phyloP scores from a whole-genome alignment of 1,140 invertebrate genomes.

The Diabrotica virgifera region DNA sequence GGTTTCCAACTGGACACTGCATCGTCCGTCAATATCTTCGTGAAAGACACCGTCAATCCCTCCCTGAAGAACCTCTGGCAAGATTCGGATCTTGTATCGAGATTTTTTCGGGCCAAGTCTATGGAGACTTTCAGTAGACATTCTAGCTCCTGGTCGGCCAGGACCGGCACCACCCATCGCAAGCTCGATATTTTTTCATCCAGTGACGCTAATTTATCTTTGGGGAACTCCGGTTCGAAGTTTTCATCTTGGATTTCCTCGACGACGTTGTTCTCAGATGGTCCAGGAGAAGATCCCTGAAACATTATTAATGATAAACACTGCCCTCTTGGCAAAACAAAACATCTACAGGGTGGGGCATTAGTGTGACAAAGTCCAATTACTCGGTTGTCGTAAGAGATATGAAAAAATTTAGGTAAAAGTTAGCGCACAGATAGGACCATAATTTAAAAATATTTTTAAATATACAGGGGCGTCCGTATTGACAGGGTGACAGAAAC shows the following conservation, averaged over 20 bases:
- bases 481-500: too few relatives aligned
- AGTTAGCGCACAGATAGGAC: too few relatives aligned
- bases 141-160: conserved; percentile 94
- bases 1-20: conserved; percentile 96
- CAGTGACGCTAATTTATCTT: conserved; percentile 77
- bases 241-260: conserved; percentile 51
- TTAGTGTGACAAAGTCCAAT: too few relatives aligned
- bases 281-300: conserved; percentile 41
- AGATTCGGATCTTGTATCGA: conserved; percentile 84
- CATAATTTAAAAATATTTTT: too few relatives aligned
- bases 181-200: conserved; percentile 95
- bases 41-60: conserved; percentile 92
- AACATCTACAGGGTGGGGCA: too few relatives aligned
- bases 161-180: conserved; percentile 94
- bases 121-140: conserved; percentile 86
- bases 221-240: conserved; percentile 76
- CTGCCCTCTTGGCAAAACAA: too few relatives aligned
- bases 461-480: too few relatives aligned
- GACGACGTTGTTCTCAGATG: conserved; percentile 48
- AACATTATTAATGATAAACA: too few relatives aligned
- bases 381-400: too few relatives aligned
- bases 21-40: conserved; percentile 97
- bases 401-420: too few relatives aligned
- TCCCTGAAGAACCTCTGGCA: conserved; percentile 96
- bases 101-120: conserved; percentile 77